These are phyloP conservation scores for Cardiocondyla obscurior DNA, from an alignment of 1,140 invertebrate species.

Conservation along the genomic window DNA sequence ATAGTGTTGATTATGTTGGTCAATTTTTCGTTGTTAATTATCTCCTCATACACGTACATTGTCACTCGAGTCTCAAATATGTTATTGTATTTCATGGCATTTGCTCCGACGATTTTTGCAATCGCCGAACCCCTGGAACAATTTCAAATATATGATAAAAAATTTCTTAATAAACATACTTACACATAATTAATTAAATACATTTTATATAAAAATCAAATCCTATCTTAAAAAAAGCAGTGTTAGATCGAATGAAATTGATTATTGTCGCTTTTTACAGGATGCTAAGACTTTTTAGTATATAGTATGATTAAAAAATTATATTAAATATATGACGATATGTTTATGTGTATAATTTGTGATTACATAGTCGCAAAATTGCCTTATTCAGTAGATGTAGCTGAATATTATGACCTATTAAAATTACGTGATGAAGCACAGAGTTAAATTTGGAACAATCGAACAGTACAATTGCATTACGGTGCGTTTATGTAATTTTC, in stretches of 20 bases:
- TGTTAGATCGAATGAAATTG: no score
- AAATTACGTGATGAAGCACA: background rate
- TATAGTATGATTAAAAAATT: background rate
- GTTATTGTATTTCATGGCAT: conserved; percentile 85
- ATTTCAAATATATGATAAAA: background rate
- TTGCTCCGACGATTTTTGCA: conserved; percentile 90
- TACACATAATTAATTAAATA: background rate
- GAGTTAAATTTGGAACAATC: conserved; percentile 52
- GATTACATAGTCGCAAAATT: background rate
- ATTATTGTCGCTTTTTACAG: no score
- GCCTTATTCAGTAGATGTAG: background rate
- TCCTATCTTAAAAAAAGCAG: no score
- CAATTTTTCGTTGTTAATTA: conserved; percentile 89
- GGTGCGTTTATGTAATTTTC: no score
- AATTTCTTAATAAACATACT: no score
- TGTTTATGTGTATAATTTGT: no score
- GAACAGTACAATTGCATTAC: conserved; percentile 17
- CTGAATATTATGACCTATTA: background rate
- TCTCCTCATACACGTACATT: conserved; percentile 92
- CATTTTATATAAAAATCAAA: no score
- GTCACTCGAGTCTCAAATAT: conserved; percentile 87
- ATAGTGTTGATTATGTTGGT: conserved; percentile 91
- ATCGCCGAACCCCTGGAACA: conserved; percentile 90
- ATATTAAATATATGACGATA: no score
- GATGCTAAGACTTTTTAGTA: no score